Evolutionary conservation across 2,797 vertebrate genomes (phyloP).

Genomic region (Diplodus puntazzo): DNA sequence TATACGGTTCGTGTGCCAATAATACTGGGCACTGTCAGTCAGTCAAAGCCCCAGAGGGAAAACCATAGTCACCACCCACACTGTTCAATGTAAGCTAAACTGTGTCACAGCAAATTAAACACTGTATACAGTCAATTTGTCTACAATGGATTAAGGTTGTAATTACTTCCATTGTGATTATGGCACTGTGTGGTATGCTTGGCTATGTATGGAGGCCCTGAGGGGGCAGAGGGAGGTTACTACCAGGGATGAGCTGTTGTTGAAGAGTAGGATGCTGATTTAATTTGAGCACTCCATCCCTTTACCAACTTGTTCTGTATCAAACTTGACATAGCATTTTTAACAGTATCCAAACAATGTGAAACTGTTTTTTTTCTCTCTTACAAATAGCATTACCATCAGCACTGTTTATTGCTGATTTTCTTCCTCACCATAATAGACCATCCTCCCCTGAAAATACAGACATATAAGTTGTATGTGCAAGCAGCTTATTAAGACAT

Average conservation of each 20-base stretch:
- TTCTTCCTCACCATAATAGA: neutral
- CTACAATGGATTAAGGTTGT: constrained; percentile 32
- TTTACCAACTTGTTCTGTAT: neutral
- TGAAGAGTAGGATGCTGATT: constrained; percentile 15
- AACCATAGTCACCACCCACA: constrained; percentile 21
- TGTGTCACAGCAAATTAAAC: constrained; percentile 48
- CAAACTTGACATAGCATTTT: neutral
- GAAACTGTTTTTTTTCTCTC: neutral
- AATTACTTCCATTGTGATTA: constrained; percentile 41
- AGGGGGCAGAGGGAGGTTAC: constrained; percentile 6
- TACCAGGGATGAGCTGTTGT: constrained; percentile 3
- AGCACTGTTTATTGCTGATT: neutral
- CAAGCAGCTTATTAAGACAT: too few relatives aligned
- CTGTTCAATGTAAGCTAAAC: constrained; percentile 41
- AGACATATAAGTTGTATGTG: too few relatives aligned
- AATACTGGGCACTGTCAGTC: constrained; percentile 14
- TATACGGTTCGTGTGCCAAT: constrained; percentile 13
- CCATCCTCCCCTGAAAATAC: too few relatives aligned
- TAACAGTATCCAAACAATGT: neutral
- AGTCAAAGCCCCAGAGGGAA: constrained; percentile 22
- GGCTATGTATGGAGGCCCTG: constrained; percentile 17
- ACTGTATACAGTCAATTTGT: constrained; percentile 36
- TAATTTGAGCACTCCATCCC: neutral
- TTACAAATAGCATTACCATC: neutral
- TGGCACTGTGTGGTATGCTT: constrained; percentile 26